A percentile compares a stretch with the other conserved stretches of the same genome.
Conservation (phyloP, 92 coral and sea anemone genomes). For the Galaxea fascicularis region DNA sequence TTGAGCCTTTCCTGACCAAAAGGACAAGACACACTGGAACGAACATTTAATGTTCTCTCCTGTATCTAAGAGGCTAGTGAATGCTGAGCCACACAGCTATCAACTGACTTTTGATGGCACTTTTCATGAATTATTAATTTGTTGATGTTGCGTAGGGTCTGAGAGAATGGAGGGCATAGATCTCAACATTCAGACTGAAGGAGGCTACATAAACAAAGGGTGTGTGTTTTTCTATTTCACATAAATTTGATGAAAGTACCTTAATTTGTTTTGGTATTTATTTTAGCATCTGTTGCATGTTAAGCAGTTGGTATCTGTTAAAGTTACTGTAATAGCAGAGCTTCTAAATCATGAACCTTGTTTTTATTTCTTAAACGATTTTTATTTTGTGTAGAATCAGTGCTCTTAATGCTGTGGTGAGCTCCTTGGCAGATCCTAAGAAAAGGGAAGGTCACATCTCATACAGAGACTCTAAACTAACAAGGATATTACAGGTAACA, state of each 20-base stretch:
- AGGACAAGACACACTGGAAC: no score
- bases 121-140: not conserved
- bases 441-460: conserved; percentile 83
- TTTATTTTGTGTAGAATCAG: conserved; percentile 58
- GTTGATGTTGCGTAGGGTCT: conserved; percentile 55
- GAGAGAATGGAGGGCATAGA: conserved; percentile 76
- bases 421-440: conserved; percentile 79
- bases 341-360: no score
- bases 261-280: no score
- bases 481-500: conserved; percentile 91
- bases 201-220: conserved; percentile 82
- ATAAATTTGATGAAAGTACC: no score
- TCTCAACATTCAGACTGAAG: conserved; percentile 75
- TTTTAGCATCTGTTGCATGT: no score
- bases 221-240: conserved; percentile 21
- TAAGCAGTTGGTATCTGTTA: no score
- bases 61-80: no score
- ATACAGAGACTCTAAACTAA: conserved; percentile 90
- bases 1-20: no score
- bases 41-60: no score
- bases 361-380: not conserved
- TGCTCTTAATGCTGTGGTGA: conserved; percentile 85
- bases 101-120: no score
- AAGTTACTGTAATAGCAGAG: no score
- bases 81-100: no score